These are phyloP conservation scores for Ctenopoma multispine DNA, from an alignment of 2,797 vertebrate genomes.

Conservation along the genomic window DNA sequence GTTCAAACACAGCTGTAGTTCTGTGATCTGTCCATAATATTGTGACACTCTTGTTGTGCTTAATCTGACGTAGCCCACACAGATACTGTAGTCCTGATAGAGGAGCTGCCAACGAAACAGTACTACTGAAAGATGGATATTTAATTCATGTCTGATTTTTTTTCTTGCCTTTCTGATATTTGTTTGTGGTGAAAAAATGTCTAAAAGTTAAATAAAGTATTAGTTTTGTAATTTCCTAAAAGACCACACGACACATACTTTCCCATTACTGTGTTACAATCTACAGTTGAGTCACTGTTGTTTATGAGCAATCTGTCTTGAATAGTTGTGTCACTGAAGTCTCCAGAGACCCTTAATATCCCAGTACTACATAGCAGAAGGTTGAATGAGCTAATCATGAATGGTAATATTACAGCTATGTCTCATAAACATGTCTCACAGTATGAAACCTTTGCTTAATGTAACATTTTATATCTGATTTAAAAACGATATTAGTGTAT, in stretches of 20 bases:
- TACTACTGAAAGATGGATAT: background rate
- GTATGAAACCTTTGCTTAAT: too few relatives aligned
- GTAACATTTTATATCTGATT: too few relatives aligned
- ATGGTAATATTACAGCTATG: background rate
- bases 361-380: slow-evolving; percentile 15
- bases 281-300: slow-evolving; percentile 55
- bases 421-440: too few relatives aligned
- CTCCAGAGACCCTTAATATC: slow-evolving; percentile 25
- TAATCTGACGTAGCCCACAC: too few relatives aligned
- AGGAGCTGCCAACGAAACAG: background rate
- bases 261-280: slow-evolving; percentile 44
- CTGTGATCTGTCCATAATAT: too few relatives aligned
- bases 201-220: slow-evolving; percentile 13
- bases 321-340: too few relatives aligned
- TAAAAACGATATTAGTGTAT: too few relatives aligned
- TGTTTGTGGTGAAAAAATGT: slow-evolving; percentile 13
- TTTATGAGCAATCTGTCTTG: slow-evolving; percentile 34
- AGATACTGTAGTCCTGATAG: too few relatives aligned
- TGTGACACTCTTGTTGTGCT: too few relatives aligned
- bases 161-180: slow-evolving; percentile 10
- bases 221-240: slow-evolving; percentile 37
- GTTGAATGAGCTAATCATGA: slow-evolving; percentile 25
- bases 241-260: slow-evolving; percentile 33
- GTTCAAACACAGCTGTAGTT: too few relatives aligned
- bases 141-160: too few relatives aligned